Percentiles rank a stretch among this genome's conserved stretches.
Evolutionary conservation across 2,888 invertebrate genomes (phyloP).

Genomic region (Ophion ventricosus): DNA sequence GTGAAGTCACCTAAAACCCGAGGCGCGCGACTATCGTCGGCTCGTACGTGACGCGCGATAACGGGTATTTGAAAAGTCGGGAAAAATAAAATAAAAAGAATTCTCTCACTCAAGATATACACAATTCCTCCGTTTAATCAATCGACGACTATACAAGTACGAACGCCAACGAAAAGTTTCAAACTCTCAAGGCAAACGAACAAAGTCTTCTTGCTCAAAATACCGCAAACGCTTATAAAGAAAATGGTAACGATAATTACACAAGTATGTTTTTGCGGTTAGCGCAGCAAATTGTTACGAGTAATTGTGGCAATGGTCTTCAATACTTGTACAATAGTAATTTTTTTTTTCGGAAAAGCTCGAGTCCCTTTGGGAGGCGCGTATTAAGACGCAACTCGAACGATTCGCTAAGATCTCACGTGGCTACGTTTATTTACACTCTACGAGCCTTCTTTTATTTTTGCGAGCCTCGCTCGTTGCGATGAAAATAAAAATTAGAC

Average conservation of each 20-base stretch:
- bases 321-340: not conserved
- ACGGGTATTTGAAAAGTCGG: not conserved
- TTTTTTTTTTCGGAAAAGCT: not conserved
- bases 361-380: not conserved
- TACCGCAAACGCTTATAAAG: not conserved
- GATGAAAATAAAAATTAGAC: conserved; percentile 7
- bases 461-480: conserved; percentile 3
- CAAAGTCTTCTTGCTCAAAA: conserved; percentile 16
- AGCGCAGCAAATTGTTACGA: not conserved
- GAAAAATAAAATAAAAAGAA: not conserved
- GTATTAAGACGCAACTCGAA: not conserved
- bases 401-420: not conserved
- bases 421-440: conserved; percentile 6
- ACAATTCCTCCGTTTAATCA: conserved; percentile 4
- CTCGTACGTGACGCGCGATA: not conserved
- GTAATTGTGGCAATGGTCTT: not conserved
- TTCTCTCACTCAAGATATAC: not conserved
- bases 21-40: not conserved
- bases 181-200: not conserved
- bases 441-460: conserved; percentile 15
- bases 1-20: conserved; percentile 15
- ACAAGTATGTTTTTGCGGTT: not conserved
- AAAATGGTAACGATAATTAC: conserved; percentile 4
- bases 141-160: not conserved
- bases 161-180: conserved; percentile 13